These are phyloP conservation scores for Artibeus jamaicensis DNA, from an alignment of 2,797 vertebrate genomes.

Conservation along the genomic window DNA sequence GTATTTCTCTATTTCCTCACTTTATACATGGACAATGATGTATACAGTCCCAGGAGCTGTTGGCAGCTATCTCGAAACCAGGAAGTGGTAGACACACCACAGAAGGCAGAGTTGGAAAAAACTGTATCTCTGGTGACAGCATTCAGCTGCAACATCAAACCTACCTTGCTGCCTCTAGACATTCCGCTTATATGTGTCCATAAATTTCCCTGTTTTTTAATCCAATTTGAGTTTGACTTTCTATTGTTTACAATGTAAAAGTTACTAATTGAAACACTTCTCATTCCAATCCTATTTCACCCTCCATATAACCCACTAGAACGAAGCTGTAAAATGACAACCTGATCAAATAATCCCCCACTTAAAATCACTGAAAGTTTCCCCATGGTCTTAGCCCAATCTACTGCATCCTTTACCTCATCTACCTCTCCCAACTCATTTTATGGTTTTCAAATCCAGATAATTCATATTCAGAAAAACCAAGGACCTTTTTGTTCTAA, in stretches of 20 bases:
- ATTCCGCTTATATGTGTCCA: neutral
- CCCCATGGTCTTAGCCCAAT: neutral
- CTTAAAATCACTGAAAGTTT: conserved; percentile 1
- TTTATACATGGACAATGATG: neutral
- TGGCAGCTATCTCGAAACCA: neutral
- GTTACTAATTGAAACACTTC: neutral
- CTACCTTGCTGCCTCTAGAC: neutral
- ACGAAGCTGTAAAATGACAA: conserved; percentile 29
- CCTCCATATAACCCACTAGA: neutral
- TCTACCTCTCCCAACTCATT: neutral
- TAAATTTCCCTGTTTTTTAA: conserved; percentile 7
- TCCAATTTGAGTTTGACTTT: neutral
- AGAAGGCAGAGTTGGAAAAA: neutral
- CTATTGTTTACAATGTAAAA: neutral
- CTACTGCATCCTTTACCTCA: neutral
- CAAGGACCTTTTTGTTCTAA: neutral
- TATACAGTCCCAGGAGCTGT: neutral
- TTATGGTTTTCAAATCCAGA: neutral
- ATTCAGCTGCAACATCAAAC: neutral
- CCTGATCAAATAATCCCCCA: neutral
- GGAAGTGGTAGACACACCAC: neutral
- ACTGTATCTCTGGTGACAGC: neutral
- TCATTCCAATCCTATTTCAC: neutral
- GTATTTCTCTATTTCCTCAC: neutral
- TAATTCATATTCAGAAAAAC: neutral